phyloP scores from a whole-genome alignment of 2,888 invertebrate genomes.

The Oeneis ivallda region DNA sequence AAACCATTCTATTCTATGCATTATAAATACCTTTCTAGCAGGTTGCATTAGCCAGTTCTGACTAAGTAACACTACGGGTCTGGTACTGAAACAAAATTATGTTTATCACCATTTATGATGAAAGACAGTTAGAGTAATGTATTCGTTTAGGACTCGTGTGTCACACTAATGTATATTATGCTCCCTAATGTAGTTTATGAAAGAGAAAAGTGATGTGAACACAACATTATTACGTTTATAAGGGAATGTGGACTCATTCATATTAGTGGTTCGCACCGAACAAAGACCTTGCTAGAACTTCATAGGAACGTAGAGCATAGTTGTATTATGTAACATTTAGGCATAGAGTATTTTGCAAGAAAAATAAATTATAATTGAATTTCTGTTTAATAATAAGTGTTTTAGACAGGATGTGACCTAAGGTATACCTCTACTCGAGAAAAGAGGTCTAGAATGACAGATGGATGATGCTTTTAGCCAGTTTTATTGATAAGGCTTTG shows the following conservation, averaged over 20 bases:
- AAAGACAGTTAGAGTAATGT: constrained; percentile 25
- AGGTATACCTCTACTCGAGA: too few species aligned
- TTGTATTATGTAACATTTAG: too few species aligned
- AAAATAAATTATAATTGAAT: too few species aligned
- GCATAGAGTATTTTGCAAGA: too few species aligned
- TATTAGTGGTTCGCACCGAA: background rate
- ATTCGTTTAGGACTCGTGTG: constrained; percentile 7
- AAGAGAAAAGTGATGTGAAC: constrained; percentile 18
- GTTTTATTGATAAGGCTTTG: too few species aligned
- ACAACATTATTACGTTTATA: constrained; percentile 5
- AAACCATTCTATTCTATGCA: too few species aligned
- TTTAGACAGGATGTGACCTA: too few species aligned
- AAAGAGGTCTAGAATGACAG: too few species aligned
- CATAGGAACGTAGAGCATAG: too few species aligned
- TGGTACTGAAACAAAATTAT: background rate
- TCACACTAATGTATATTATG: constrained; percentile 7
- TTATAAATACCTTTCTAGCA: background rate
- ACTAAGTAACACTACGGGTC: background rate
- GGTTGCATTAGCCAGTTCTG: background rate
- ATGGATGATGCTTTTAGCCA: too few species aligned
- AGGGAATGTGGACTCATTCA: constrained; percentile 1
- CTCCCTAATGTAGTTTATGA: constrained; percentile 16
- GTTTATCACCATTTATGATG: constrained; percentile 21
- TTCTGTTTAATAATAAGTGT: too few species aligned
- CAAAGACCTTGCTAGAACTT: too few species aligned